These are phyloP conservation scores for Elysia chlorotica DNA, from an alignment of 1,140 invertebrate genomes.

Conservation along the genomic window DNA sequence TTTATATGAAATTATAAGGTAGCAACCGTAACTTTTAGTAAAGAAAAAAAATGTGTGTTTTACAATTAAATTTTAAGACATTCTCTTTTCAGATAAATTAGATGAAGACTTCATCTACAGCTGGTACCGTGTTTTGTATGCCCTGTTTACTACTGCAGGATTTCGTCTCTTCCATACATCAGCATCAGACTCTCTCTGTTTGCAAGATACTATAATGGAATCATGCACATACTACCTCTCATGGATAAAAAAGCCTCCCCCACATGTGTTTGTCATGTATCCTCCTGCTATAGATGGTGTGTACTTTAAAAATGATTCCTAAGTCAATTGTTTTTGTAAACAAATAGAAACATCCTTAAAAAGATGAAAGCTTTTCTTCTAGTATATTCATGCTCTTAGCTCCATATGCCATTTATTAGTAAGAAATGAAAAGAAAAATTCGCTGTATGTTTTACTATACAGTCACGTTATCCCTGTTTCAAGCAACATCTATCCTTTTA, in stretches of 20 bases:
- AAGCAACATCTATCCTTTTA: too few species aligned
- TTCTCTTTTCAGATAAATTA: slow-evolving; percentile 47
- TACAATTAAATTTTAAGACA: background rate
- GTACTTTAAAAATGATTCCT: slow-evolving; percentile 1
- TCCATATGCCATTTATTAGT: background rate
- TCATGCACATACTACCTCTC: slow-evolving; percentile 57
- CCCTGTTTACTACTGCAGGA: slow-evolving; percentile 47
- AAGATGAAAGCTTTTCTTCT: background rate
- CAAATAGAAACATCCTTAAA: background rate
- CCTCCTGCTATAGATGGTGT: slow-evolving; percentile 57
- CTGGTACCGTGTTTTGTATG: slow-evolving; percentile 55
- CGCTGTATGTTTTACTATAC: background rate
- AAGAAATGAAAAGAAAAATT: too few species aligned
- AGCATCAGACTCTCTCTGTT: slow-evolving; percentile 49
- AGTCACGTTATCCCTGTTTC: too few species aligned
- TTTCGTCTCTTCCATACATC: slow-evolving; percentile 55
- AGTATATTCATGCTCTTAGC: background rate
- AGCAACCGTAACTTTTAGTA: background rate
- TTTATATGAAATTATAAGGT: background rate
- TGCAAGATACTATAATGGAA: slow-evolving; percentile 59
- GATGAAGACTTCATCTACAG: slow-evolving; percentile 57
- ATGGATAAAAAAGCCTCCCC: slow-evolving; percentile 51
- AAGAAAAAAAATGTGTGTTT: background rate
- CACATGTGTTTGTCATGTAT: slow-evolving; percentile 45
- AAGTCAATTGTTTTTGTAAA: background rate